Evolutionary conservation across 2,797 vertebrate species (phyloP).

Genomic region (Enteromius anoplus): DNA sequence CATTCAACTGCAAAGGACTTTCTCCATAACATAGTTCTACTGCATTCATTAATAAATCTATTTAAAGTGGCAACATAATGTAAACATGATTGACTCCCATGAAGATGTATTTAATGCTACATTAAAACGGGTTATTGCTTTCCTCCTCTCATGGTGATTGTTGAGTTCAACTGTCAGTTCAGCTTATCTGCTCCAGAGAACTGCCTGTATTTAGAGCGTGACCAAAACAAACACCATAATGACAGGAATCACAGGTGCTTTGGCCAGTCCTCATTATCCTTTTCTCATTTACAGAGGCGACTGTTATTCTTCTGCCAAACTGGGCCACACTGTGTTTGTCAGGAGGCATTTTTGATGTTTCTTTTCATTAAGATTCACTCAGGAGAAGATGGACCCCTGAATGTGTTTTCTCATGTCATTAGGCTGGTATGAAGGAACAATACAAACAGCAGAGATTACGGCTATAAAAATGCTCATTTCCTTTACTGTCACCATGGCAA

Average conservation of each 20-base stretch:
- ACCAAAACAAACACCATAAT: slow-evolving; percentile 29
- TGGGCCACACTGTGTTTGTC: background rate
- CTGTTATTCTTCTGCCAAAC: background rate
- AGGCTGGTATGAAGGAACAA: slow-evolving; percentile 5
- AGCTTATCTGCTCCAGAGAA: slow-evolving; percentile 8
- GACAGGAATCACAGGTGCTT: slow-evolving; percentile 13
- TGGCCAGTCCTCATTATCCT: slow-evolving; percentile 14
- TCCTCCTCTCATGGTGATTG: background rate
- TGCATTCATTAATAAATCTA: background rate
- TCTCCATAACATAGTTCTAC: background rate
- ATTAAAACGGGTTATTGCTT: background rate
- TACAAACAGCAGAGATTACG: background rate
- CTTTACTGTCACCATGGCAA: slow-evolving; percentile 33
- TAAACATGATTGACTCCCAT: background rate
- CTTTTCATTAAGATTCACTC: background rate
- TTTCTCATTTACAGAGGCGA: background rate
- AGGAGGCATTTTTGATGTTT: background rate
- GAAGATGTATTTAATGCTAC: background rate
- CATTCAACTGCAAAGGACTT: background rate
- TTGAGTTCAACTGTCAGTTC: slow-evolving; percentile 1
- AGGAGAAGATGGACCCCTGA: background rate
- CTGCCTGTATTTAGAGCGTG: slow-evolving; percentile 17
- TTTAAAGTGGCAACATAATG: background rate
- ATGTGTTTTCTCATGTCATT: slow-evolving; percentile 5
- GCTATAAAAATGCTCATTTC: background rate